Evolutionary conservation across 2,113 vertebrate genomes (phyloP).

Genomic region (Raja brachyura): DNA sequence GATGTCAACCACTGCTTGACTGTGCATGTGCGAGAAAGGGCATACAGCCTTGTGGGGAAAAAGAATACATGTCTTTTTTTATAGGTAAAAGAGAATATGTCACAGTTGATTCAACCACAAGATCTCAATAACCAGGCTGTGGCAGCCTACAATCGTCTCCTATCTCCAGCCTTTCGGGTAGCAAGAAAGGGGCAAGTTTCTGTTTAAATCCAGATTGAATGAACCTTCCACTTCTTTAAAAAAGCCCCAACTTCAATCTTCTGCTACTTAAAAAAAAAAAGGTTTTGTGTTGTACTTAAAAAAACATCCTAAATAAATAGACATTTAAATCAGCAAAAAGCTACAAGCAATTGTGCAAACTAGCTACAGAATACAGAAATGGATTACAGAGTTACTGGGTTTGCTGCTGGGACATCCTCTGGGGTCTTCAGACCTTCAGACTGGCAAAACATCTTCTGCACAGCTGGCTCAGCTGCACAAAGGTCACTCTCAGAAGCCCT

Average conservation of each 20-base stretch:
- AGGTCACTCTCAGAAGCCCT: neutral
- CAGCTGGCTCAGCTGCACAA: neutral
- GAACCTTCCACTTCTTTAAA: slow-evolving; percentile 42
- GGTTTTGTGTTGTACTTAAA: slow-evolving; percentile 59
- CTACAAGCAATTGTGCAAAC: slow-evolving; percentile 68
- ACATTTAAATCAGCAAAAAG: slow-evolving; percentile 51
- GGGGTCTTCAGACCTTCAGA: neutral
- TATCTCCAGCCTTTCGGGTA: neutral
- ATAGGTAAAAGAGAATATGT: neutral
- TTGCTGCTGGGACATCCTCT: slow-evolving; percentile 48
- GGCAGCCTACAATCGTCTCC: neutral
- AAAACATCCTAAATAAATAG: slow-evolving; percentile 44
- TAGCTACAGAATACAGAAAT: slow-evolving; percentile 58
- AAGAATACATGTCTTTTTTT: neutral
- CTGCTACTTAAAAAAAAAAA: slow-evolving; percentile 49
- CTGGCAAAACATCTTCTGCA: neutral
- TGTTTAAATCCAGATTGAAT: neutral
- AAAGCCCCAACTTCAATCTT: slow-evolving; percentile 49
- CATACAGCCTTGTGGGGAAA: neutral
- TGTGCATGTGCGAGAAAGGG: neutral
- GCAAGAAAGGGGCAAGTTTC: neutral
- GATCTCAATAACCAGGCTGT: neutral
- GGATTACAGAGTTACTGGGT: slow-evolving; percentile 52
- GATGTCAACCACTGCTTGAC: neutral
- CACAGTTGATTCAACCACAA: neutral